Percentiles rank a stretch among this genome's conserved stretches.
These are phyloP conservation scores for Lemur catta DNA, from an alignment of 2,797 vertebrate species.

Conservation along the genomic window DNA sequence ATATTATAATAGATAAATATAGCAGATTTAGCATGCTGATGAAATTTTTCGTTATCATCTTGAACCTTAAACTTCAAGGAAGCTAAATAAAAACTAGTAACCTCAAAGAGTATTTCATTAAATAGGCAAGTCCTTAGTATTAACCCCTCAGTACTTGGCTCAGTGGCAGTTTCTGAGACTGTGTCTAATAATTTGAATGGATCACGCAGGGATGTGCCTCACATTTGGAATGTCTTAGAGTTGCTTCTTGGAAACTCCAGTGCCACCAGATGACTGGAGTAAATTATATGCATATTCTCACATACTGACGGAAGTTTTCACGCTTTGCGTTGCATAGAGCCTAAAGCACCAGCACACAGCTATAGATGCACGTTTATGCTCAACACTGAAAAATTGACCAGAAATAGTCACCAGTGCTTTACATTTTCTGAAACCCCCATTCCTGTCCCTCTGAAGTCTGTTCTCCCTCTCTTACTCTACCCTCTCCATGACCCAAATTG, in stretches of 20 bases:
- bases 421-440: neutral
- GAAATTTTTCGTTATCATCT: slow-evolving; percentile 32
- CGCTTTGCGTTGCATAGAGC: too few species aligned
- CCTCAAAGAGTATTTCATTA: neutral
- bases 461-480: too few species aligned
- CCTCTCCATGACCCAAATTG: rapidly evolving
- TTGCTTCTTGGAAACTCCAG: neutral
- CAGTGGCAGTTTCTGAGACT: neutral
- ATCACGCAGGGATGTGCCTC: neutral
- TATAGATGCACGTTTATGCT: neutral
- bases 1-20: neutral
- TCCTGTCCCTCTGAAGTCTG: neutral
- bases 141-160: neutral
- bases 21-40: neutral
- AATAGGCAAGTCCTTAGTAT: neutral
- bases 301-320: neutral
- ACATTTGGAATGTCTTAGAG: neutral
- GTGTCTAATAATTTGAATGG: neutral
- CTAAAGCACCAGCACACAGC: too few species aligned
- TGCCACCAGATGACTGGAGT: neutral
- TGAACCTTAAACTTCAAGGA: slow-evolving; percentile 41
- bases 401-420: neutral
- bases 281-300: neutral
- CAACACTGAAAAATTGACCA: too few species aligned
- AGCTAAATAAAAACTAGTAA: neutral